Percentiles rank a stretch among this genome's conserved stretches.
These are phyloP conservation scores for Sinocyclocheilus grahami DNA, from an alignment of 2,113 vertebrate genomes.

Conservation along the genomic window DNA sequence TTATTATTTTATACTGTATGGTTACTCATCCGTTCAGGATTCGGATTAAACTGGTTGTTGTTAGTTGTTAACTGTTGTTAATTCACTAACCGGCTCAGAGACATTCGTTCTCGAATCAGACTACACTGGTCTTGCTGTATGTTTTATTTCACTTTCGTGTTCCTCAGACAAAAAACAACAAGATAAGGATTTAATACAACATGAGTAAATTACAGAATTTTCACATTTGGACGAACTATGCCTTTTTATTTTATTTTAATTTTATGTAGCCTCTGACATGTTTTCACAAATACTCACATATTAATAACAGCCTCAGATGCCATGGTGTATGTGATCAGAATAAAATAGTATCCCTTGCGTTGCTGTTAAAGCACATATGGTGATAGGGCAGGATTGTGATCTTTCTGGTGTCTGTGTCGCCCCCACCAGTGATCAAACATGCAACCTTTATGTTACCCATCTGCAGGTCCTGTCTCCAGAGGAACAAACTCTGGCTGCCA, in stretches of 20 bases:
- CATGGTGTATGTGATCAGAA: background rate
- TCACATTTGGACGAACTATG: background rate
- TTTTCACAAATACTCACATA: background rate
- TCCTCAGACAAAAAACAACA: background rate
- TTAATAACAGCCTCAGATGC: background rate
- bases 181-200: no score
- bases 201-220: background rate
- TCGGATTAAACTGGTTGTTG: background rate
- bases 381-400: background rate
- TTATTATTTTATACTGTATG: background rate
- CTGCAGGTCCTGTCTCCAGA: slow-evolving; percentile 87
- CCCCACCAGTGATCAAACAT: background rate
- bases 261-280: background rate
- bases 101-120: background rate
- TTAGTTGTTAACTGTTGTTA: background rate
- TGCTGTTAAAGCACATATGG: background rate
- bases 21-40: background rate
- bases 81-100: background rate
- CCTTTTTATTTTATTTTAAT: no score
- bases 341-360: background rate
- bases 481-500: slow-evolving; percentile 85
- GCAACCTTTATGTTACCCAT: slow-evolving; percentile 20
- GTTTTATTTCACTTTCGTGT: background rate
- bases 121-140: background rate
- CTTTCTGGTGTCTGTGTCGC: background rate